Evolutionary conservation across 2,113 vertebrate genomes (phyloP).

Genomic region (Campylomormyrus numenius): DNA sequence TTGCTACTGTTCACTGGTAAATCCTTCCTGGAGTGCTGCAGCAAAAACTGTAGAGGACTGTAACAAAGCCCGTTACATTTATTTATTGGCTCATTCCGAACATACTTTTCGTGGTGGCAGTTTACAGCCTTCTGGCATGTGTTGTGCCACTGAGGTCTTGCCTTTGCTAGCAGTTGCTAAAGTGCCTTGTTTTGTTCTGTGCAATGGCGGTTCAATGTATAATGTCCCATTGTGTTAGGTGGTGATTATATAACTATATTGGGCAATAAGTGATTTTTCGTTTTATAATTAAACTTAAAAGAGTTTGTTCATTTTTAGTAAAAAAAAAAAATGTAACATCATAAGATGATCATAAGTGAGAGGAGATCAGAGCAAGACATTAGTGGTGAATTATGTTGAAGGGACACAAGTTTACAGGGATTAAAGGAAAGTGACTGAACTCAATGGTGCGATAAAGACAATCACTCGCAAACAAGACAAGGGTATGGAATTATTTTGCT

Average conservation of each 20-base stretch:
- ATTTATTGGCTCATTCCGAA: not conserved
- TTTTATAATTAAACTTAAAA: not conserved
- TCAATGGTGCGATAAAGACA: not conserved
- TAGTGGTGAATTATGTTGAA: not conserved
- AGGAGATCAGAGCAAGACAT: not conserved
- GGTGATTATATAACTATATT: not conserved
- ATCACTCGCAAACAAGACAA: not conserved
- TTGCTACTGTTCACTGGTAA: not conserved
- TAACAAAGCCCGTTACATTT: not conserved
- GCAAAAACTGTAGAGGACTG: not conserved
- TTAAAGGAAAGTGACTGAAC: not conserved
- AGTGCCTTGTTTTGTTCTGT: not conserved
- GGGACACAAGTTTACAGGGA: not conserved
- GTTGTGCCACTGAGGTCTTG: not conserved
- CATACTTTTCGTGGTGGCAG: not conserved
- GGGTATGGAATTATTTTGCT: not conserved
- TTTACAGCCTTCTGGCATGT: not conserved
- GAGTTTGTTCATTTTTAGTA: not conserved
- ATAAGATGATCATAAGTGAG: not conserved
- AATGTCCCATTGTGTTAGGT: not conserved
- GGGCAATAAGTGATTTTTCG: not conserved
- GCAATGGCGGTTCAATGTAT: not conserved
- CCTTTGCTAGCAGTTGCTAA: not conserved
- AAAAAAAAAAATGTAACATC: not conserved
- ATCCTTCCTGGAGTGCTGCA: not conserved